Evolutionary conservation across 1,140 invertebrate species (phyloP), one percentile per base, ranked within the genome.

Genomic region (Drosophila trapezifrons): DNA sequence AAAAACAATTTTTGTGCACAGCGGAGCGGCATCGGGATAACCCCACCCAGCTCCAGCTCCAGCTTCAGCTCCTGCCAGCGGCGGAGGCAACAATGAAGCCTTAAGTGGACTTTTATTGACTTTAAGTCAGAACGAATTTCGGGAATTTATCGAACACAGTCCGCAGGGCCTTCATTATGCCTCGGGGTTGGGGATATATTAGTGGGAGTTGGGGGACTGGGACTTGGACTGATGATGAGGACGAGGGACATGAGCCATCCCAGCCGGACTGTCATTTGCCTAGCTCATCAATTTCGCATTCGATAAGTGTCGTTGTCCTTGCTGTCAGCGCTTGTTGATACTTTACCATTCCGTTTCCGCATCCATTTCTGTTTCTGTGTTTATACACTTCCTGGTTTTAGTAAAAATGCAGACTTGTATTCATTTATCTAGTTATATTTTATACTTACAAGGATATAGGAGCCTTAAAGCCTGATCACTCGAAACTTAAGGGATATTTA

Each of bases 101-200:
- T 87, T 87, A 87, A 87, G 83, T 87, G 83, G 83, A 87, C 83
- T 87, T 87, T 87, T 87, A 87, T 87, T 87, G 83, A 87, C 83
- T 87, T 87, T 82, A 83, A 87, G 83, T 87, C 83, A 82, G 81
- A 87, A 83, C 83, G 83, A 87, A 87, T 87, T 87, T 82, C 72
- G 83, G 78, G 80, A 86, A 87, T 87, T 87, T 87, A 87, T 87
- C 83, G 83, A 87, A 87, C 76, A 79, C 67, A 70, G 75, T 81
- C 80, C 78, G 75, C 46, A 71, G 65, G 75, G 71, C 80, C 76
- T 87, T 87, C 83, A 87, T 87, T 87, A 87, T 75, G 66, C 72
- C 80, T 66, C 56, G 67, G 59, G 49, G 7, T 17, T n/a, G 10
- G 25, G 25, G 47, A 49, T 29, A 12, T 10, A n/a, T 17, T 12